phyloP scores from a whole-genome alignment of 2,797 vertebrate genomes.

The Hydrolagus colliei region DNA sequence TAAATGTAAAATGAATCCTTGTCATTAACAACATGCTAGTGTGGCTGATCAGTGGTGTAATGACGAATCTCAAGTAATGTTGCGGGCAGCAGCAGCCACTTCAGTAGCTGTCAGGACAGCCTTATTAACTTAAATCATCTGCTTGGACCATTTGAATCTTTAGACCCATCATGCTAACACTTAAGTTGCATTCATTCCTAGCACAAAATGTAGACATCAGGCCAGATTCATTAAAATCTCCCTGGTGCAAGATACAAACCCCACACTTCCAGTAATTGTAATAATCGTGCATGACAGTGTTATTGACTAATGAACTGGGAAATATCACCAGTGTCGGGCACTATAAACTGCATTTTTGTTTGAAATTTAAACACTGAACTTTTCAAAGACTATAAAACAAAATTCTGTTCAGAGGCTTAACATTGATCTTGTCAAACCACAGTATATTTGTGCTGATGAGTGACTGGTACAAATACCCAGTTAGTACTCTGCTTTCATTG shows the following conservation, averaged over 20 bases:
- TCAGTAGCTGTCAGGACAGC: neutral
- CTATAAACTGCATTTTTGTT: neutral
- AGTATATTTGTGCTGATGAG: neutral
- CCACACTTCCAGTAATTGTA: neutral
- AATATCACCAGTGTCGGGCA: neutral
- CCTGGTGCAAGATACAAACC: neutral
- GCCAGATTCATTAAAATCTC: neutral
- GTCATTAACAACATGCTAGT: neutral
- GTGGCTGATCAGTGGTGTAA: neutral
- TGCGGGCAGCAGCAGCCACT: neutral
- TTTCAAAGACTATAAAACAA: neutral
- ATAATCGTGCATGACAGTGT: neutral
- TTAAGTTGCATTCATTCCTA: neutral
- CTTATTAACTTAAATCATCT: neutral
- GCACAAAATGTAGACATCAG: neutral
- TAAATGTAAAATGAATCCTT: neutral
- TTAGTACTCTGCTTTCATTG: neutral
- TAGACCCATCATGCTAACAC: neutral
- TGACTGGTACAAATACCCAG: neutral
- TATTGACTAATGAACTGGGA: neutral
- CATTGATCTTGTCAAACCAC: neutral
- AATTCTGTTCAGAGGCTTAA: constrained; percentile 9
- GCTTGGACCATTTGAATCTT: neutral
- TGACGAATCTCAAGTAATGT: neutral
- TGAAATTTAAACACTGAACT: neutral